A percentile compares a stretch with the other conserved stretches of the same genome.
phyloP scores from a whole-genome alignment of 2,888 invertebrate genomes.

The Drosophila sordidula region DNA sequence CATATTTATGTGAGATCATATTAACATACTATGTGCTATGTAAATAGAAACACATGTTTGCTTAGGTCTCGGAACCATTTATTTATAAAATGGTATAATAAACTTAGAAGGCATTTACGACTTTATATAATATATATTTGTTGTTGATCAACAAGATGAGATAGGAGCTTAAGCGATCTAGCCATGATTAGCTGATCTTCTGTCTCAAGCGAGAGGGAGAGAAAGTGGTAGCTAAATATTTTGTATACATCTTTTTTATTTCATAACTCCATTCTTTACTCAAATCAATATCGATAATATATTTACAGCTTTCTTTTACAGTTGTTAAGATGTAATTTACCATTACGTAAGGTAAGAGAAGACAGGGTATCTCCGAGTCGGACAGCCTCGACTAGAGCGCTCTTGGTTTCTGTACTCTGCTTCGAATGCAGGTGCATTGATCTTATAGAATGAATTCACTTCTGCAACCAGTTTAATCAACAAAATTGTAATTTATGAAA shows the following conservation, averaged over 20 bases:
- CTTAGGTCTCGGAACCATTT: not conserved
- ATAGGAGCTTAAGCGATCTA: too few relatives aligned
- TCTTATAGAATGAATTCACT: conserved; percentile 5
- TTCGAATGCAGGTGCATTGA: conserved; percentile 42
- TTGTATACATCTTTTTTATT: too few relatives aligned
- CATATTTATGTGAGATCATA: conserved; percentile 15
- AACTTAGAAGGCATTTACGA: not conserved
- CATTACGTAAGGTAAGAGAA: too few relatives aligned
- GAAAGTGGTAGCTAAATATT: too few relatives aligned
- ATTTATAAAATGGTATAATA: not conserved
- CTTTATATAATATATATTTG: not conserved
- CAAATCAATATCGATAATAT: too few relatives aligned
- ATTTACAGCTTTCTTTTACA: too few relatives aligned
- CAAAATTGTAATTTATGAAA: not conserved
- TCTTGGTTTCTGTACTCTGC: not conserved
- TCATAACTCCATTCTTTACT: too few relatives aligned
- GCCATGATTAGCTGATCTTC: too few relatives aligned
- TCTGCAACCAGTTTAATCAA: conserved; percentile 3
- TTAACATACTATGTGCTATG: conserved; percentile 8
- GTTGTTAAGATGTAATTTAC: too few relatives aligned
- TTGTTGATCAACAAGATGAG: not conserved
- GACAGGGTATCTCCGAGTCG: too few relatives aligned
- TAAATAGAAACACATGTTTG: conserved; percentile 3
- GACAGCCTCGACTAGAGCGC: too few relatives aligned
- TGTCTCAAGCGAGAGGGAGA: too few relatives aligned